Evolutionary conservation across 2,113 vertebrate species (phyloP).

Genomic region (Bolborhynchus lineola): DNA sequence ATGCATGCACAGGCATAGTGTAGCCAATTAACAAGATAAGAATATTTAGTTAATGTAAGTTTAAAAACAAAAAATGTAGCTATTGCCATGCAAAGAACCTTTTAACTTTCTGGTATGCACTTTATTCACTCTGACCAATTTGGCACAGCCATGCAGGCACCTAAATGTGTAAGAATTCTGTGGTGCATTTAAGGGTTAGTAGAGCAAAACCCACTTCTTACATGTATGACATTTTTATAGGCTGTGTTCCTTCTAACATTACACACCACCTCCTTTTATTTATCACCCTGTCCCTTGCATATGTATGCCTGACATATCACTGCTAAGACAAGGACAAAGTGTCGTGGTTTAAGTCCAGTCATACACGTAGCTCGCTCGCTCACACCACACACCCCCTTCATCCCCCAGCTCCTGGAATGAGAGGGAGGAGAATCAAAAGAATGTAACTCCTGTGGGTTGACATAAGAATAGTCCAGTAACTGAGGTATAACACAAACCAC

Average conservation of each 20-base stretch:
- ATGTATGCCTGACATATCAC: rapidly evolving
- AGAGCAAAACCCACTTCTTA: not conserved
- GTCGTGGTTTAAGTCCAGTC: no score
- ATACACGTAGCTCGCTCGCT: no score
- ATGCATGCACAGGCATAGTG: rapidly evolving
- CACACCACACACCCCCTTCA: no score
- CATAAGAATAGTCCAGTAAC: no score
- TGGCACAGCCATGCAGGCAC: not conserved
- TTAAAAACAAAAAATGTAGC: not conserved
- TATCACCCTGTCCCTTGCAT: not conserved
- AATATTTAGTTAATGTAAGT: not conserved
- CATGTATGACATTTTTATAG: not conserved
- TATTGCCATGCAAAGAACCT: not conserved
- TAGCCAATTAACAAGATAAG: not conserved
- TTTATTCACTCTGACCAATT: not conserved
- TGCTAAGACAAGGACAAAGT: not conserved
- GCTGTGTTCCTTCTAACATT: not conserved
- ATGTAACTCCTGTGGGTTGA: no score
- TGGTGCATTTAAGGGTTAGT: not conserved
- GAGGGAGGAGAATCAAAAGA: no score
- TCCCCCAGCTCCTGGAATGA: no score
- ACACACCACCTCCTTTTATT: not conserved
- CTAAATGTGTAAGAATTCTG: not conserved
- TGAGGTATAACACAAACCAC: no score
- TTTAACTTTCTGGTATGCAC: not conserved